These are phyloP conservation scores for Meandrina meandrites DNA, from an alignment of 92 coral and sea anemone species.

Conservation along the genomic window DNA sequence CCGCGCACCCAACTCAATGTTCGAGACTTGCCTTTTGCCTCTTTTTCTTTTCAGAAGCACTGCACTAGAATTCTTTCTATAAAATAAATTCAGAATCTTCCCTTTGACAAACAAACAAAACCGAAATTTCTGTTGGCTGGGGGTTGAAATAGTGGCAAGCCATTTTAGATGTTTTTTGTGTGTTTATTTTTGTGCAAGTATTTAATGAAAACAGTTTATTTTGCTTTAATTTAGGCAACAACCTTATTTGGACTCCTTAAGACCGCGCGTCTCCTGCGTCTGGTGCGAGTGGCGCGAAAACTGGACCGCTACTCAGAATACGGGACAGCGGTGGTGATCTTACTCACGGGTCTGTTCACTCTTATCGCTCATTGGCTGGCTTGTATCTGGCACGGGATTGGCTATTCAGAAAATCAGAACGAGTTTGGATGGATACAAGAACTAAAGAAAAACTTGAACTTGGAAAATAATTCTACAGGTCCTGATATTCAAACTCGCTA, in stretches of 20 bases:
- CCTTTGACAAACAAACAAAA: neutral
- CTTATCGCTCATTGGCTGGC: constrained; percentile 98
- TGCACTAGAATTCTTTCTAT: neutral
- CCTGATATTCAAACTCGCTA: constrained; percentile 65
- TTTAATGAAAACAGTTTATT: neutral
- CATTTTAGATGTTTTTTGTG: neutral
- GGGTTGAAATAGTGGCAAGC: neutral
- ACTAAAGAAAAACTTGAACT: constrained; percentile 49
- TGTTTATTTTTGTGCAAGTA: neutral
- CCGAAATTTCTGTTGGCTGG: neutral
- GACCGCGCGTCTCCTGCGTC: constrained; percentile 92
- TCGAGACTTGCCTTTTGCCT: too few species aligned
- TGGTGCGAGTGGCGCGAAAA: constrained; percentile 95
- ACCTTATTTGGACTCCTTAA: constrained; percentile 86
- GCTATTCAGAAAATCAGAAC: constrained; percentile 52
- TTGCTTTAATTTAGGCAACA: constrained; percentile 63
- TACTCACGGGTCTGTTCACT: constrained; percentile 88
- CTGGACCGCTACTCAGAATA: constrained; percentile 98
- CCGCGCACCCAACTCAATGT: neutral
- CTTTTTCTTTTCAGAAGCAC: neutral
- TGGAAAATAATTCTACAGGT: constrained; percentile 39
- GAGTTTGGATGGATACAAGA: constrained; percentile 76
- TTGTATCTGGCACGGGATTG: constrained; percentile 94
- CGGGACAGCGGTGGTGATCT: constrained; percentile 91
- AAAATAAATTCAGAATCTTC: neutral